Evolutionary conservation across 1,140 invertebrate genomes (phyloP).

Genomic region (Grapholita molesta): DNA sequence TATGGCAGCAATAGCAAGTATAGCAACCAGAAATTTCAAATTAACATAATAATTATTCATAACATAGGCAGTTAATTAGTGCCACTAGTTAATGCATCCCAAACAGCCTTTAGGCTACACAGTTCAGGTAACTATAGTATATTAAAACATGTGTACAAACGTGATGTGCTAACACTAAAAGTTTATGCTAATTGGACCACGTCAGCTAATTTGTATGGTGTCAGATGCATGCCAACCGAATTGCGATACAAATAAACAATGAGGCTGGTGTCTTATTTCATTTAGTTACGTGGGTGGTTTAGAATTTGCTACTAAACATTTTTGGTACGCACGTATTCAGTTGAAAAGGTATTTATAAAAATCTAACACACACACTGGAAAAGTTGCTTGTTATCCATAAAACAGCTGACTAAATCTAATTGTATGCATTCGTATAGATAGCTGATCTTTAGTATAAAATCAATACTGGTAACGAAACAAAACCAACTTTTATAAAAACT

Average conservation of each 20-base stretch:
- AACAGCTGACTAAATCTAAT: no score
- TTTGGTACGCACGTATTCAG: not conserved
- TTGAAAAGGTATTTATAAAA: not conserved
- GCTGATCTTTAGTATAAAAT: no score
- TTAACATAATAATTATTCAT: not conserved
- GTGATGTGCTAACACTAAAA: conserved; percentile 5
- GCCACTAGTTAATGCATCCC: no score
- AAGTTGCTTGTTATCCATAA: no score
- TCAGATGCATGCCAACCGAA: conserved; percentile 1
- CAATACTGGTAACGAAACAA: no score
- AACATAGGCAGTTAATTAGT: not conserved
- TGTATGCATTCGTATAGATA: no score
- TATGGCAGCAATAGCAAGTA: no score
- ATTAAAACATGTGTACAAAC: not conserved
- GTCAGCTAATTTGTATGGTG: conserved; percentile 11
- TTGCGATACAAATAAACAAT: not conserved
- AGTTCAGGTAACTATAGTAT: not conserved
- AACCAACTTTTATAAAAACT: no score
- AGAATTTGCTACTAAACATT: not conserved
- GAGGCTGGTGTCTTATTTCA: not conserved
- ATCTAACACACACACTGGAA: no score
- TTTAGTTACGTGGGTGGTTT: not conserved
- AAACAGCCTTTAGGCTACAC: not conserved
- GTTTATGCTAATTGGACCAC: not conserved
- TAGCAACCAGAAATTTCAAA: no score